phyloP scores from a whole-genome alignment of 2,797 vertebrate species.

The Euphonia xanthogaster region DNA sequence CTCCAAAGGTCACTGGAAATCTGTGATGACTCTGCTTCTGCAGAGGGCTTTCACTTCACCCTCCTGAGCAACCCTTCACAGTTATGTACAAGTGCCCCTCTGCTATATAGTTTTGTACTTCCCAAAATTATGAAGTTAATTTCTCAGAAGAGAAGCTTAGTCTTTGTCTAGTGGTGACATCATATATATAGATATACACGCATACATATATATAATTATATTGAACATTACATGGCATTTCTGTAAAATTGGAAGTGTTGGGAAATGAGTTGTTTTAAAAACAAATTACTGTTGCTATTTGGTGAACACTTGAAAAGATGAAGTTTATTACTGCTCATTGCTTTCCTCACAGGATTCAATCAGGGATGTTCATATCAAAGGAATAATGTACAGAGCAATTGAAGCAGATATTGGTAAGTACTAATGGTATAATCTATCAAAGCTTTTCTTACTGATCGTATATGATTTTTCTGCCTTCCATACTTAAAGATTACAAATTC shows the following conservation, averaged over 20 bases:
- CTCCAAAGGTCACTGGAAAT: not conserved
- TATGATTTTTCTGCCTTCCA: not conserved
- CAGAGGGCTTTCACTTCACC: not conserved
- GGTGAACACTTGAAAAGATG: not conserved
- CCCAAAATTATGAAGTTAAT: not conserved
- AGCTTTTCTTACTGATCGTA: not conserved
- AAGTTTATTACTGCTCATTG: not conserved
- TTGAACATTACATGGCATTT: not conserved
- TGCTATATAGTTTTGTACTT: not conserved
- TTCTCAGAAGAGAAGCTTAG: not conserved
- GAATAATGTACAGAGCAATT: slow-evolving; percentile 95
- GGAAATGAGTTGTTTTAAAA: not conserved
- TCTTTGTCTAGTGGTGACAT: not conserved
- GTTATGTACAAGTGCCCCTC: not conserved
- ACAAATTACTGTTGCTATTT: not conserved
- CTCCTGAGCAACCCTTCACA: not conserved
- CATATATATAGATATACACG: not conserved
- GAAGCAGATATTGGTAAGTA: slow-evolving; percentile 93
- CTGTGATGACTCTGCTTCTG: not conserved
- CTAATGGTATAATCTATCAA: not conserved
- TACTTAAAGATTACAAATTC: not conserved
- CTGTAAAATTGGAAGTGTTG: not conserved
- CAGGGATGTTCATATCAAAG: slow-evolving; percentile 95
- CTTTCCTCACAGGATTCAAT: slow-evolving; percentile 87
- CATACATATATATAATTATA: too few species aligned